Conservation (phyloP, 1,140 invertebrate species). For the Anagrus nilaparvatae region DNA sequence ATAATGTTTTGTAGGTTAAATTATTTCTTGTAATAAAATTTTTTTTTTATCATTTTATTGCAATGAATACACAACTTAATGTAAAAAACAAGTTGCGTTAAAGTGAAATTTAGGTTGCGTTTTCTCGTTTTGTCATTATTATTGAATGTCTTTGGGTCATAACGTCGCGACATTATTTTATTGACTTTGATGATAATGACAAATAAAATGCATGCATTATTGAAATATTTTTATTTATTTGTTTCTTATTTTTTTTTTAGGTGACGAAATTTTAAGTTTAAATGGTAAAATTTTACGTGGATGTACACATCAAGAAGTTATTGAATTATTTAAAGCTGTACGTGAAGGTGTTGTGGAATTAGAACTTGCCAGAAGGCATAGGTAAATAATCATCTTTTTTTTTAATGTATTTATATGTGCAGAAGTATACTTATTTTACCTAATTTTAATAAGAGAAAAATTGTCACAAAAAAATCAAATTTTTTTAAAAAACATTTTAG, state of each 20-base stretch:
- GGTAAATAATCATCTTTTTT: constrained; percentile 21
- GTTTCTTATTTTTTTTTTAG: constrained; percentile 38
- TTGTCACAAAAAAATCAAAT: no score
- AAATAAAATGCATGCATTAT: no score
- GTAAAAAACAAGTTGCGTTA: no score
- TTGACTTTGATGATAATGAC: no score
- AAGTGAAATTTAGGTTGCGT: constrained; percentile 14
- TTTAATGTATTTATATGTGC: background rate
- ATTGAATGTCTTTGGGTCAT: no score
- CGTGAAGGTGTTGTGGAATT: constrained; percentile 62
- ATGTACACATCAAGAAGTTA: constrained; percentile 67
- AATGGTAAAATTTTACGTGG: constrained; percentile 62
- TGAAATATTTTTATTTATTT: constrained; percentile 5
- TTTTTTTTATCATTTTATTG: no score
- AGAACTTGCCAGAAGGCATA: constrained; percentile 50
- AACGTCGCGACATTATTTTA: background rate
- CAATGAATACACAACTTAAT: no score
- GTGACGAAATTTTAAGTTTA: constrained; percentile 70
- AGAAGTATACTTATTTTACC: background rate
- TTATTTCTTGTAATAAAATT: no score
- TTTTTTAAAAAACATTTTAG: constrained; percentile 7
- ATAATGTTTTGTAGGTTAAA: constrained; percentile 9
- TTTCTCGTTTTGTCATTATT: background rate
- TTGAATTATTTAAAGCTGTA: constrained; percentile 66
- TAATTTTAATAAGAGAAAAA: no score